Evolutionary conservation across 2,888 invertebrate genomes (phyloP).

Genomic region (Pyrgus malvae): DNA sequence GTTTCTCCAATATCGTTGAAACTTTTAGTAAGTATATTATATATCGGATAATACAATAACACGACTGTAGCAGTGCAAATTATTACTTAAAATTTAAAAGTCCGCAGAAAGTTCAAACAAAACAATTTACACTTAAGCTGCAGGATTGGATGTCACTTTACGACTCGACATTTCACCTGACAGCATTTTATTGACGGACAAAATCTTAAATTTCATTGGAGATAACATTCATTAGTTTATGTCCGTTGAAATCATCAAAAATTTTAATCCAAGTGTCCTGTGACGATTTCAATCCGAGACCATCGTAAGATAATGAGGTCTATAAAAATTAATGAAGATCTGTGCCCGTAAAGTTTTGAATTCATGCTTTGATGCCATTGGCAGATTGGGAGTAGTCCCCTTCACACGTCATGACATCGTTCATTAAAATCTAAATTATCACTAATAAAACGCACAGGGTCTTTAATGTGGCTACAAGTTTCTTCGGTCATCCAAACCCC

Average conservation of each 20-base stretch:
- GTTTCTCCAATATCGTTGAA: no score
- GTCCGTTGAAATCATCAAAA: slow-evolving; percentile 16
- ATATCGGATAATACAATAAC: not conserved
- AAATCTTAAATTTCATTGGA: slow-evolving; percentile 13
- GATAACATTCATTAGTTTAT: slow-evolving; percentile 18
- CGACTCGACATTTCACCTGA: not conserved
- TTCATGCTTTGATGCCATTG: slow-evolving; percentile 36
- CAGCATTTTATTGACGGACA: not conserved
- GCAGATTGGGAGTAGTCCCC: slow-evolving; percentile 33
- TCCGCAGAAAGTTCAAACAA: not conserved
- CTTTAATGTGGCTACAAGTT: slow-evolving; percentile 3
- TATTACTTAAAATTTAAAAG: not conserved
- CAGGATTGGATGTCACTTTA: slow-evolving; percentile 6
- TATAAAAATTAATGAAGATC: slow-evolving; percentile 40
- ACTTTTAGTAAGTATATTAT: no score
- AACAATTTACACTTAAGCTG: not conserved
- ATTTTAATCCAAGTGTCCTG: slow-evolving; percentile 21
- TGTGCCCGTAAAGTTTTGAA: slow-evolving; percentile 37
- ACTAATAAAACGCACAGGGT: slow-evolving; percentile 26
- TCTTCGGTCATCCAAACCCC: not conserved
- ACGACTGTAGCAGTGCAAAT: not conserved
- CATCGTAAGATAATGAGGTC: slow-evolving; percentile 34
- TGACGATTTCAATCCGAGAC: slow-evolving; percentile 34
- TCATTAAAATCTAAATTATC: slow-evolving; percentile 33
- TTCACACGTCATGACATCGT: slow-evolving; percentile 34